Percentiles rank a stretch among this genome's conserved stretches.
Evolutionary conservation across 1,140 invertebrate species (phyloP).

Genomic region (Pachyrhynchus sulphureomaculatus): DNA sequence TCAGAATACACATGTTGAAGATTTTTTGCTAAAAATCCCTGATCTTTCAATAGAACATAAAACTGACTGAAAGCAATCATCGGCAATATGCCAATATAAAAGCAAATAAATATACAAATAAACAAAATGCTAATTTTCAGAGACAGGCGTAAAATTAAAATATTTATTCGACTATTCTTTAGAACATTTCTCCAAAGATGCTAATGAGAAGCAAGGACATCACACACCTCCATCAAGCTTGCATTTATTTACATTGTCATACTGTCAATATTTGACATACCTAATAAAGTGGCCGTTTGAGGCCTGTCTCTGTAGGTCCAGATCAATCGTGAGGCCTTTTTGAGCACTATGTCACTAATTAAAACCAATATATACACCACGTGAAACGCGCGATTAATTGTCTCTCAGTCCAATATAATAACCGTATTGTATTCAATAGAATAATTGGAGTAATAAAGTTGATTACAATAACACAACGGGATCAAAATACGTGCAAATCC

Average conservation of each 20-base stretch:
- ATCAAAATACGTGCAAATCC: slow-evolving; percentile 42
- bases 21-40: too few relatives aligned
- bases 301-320: slow-evolving; percentile 52
- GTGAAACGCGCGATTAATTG: slow-evolving; percentile 14
- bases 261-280: slow-evolving; percentile 37
- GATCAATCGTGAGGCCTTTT: slow-evolving; percentile 52
- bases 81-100: too few relatives aligned
- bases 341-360: slow-evolving; percentile 21
- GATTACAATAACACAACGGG: slow-evolving; percentile 34
- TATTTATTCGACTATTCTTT: slow-evolving; percentile 11
- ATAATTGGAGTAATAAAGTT: slow-evolving; percentile 17
- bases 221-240: slow-evolving; percentile 1
- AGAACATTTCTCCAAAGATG: slow-evolving; percentile 9
- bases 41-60: too few relatives aligned
- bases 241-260: slow-evolving; percentile 35
- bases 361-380: slow-evolving; percentile 1
- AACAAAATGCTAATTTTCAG: too few relatives aligned
- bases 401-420: slow-evolving; percentile 15
- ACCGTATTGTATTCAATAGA: slow-evolving; percentile 1
- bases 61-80: too few relatives aligned
- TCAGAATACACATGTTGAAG: too few relatives aligned
- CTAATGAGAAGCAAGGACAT: background rate
- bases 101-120: too few relatives aligned
- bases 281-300: slow-evolving; percentile 52
- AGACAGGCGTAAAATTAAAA: too few relatives aligned